Base-by-base conservation (phyloP, 1,140 invertebrate genomes). In the Oscheius sp. region DNA sequence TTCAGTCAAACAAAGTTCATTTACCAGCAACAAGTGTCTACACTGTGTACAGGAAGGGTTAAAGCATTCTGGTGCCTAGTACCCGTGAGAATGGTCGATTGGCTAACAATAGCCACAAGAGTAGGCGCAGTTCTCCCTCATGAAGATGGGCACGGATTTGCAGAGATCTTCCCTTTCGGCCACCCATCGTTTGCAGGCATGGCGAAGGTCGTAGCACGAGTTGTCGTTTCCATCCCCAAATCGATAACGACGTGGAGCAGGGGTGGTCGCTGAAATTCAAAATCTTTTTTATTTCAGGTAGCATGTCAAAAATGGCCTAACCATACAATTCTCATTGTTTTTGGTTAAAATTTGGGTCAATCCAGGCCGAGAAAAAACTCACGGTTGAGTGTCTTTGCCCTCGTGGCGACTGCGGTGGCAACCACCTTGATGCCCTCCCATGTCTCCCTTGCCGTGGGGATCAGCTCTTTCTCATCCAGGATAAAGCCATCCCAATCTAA, bases 401-500 rank as follows among this genome's bases (percentile, higher is more conserved):
- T 38, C 15, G 58, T 10, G 35, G 84, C 68, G n/a, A 82, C 78
- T 13, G 82, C 80, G 38, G 84, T 80, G 10, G 81, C 81, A 4
- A 82, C 82, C 3, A 77, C 82, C 45, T 80, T 80, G 3, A 83
- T 74, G 59, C 82, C 82, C n/a, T 77, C 82, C 82, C 83, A 84
- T 0, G 82, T 83, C 68, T 83, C 82, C 13, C 73, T 49, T 1
- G 80, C 82, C 4, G 83, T 84, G 15, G 82, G 82, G 55, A 83
- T 82, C 35, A 83, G 67, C 72, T 83, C 78, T 10, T 49, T 32
- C 46, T 83, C 81, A 59, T 83, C 79, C 23, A 83, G 63, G 66
- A 83, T 82, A 62, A 83, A 83, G 2, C 82, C 82, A 55, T 83
- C 82, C 81, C 81, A 84, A 58, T 79, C 83, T 81, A 72, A 76